Conservation (phyloP, 1,140 invertebrate genomes). For the Calliopsis andreniformis region DNA sequence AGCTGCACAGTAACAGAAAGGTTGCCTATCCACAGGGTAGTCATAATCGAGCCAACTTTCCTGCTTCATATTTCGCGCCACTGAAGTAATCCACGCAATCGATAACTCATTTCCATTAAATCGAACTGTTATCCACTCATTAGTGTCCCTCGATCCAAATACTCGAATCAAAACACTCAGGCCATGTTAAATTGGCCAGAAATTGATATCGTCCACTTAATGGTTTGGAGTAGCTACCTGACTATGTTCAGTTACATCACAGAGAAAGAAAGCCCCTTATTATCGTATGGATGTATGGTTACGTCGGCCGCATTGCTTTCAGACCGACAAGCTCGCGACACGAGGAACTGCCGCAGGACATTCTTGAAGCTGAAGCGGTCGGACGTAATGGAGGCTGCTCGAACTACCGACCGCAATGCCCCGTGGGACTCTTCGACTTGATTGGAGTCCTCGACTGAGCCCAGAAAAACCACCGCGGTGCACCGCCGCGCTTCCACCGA, state of each 20-base stretch:
- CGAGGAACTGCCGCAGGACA: slow-evolving; percentile 75
- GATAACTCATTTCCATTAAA: no score
- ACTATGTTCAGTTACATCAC: background rate
- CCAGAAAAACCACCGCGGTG: slow-evolving; percentile 52
- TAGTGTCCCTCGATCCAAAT: no score
- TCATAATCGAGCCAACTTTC: no score
- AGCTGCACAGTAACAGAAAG: no score
- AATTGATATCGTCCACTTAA: no score
- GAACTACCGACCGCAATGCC: slow-evolving; percentile 76
- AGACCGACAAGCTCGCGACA: slow-evolving; percentile 76
- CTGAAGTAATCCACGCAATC: no score
- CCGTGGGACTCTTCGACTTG: slow-evolving; percentile 79
- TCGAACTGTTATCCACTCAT: no score
- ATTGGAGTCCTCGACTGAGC: slow-evolving; percentile 75
- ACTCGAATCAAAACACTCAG: no score
- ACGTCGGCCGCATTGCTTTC: slow-evolving; percentile 37
- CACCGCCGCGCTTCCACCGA: slow-evolving; percentile 10
- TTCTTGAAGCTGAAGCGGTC: slow-evolving; percentile 75
- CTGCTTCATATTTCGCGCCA: no score
- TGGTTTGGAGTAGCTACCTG: no score
- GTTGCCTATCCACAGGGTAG: no score
- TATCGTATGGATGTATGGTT: slow-evolving; percentile 13
- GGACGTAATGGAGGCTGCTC: slow-evolving; percentile 77
- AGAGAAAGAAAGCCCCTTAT: slow-evolving; percentile 22
- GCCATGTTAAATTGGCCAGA: no score